Percentiles rank a stretch among this genome's conserved stretches.
Conservation (phyloP, 2,888 invertebrate genomes). For the Bombyx huttoni region DNA sequence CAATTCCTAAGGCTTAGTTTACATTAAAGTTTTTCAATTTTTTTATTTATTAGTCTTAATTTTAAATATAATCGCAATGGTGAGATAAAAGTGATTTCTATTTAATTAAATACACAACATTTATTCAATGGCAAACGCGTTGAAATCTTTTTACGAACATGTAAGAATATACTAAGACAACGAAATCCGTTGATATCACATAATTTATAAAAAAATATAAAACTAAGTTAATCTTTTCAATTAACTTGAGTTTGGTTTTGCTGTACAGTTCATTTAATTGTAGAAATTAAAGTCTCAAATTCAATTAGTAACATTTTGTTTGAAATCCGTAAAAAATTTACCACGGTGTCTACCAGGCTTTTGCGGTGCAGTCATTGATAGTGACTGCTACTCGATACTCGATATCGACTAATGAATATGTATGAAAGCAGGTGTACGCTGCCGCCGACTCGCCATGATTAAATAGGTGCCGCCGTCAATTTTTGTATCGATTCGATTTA, state of each 20-base stretch:
- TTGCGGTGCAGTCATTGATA: constrained; percentile 53
- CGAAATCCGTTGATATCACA: neutral
- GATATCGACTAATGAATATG: constrained; percentile 64
- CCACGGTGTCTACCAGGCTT: constrained; percentile 18
- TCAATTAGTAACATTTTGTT: neutral
- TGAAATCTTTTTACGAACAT: neutral
- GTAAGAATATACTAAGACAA: too few species aligned
- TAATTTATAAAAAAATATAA: neutral
- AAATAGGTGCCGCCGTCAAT: constrained; percentile 62
- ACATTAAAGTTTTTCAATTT: too few species aligned
- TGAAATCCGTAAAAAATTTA: constrained; percentile 9
- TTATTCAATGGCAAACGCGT: neutral
- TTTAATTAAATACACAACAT: neutral
- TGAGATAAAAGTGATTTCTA: neutral
- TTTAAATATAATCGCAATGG: neutral
- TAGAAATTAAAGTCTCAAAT: too few species aligned
- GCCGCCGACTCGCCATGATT: constrained; percentile 37
- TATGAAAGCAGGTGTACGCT: constrained; percentile 58
- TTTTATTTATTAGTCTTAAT: neutral
- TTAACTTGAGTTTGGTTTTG: too few species aligned
- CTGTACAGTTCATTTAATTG: too few species aligned
- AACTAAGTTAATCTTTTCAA: too few species aligned
- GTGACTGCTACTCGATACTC: constrained; percentile 41
- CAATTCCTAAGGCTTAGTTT: constrained; percentile 11
- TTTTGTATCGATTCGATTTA: constrained; percentile 49